Evolutionary conservation across 2,888 invertebrate genomes (phyloP), one percentile per base, ranked within the genome.

Genomic region (Epinotia bilunana): DNA sequence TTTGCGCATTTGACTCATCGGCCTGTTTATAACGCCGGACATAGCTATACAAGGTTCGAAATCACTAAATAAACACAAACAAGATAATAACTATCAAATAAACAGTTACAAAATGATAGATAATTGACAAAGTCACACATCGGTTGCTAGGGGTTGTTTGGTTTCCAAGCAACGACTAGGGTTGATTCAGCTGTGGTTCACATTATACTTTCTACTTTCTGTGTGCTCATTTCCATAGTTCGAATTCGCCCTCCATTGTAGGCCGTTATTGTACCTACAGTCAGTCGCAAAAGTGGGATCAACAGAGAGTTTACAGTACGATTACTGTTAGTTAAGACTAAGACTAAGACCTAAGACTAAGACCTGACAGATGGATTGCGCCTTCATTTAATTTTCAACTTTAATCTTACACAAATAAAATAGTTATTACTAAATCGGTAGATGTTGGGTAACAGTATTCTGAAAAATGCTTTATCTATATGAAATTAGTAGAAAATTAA

Each of bases 1-100:
- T 77, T 91, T 93, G 74, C 89, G 83, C 89, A 89, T 89, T 53
- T 88, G 89, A 76, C 92, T 93, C 92, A 93, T 86, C 0, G 93
- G 93, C 69, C 91, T 85, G 20, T 82, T 87, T 43, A 75, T 72
- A 0, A 87, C 79, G 57, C 86, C 86, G 16, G 89, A 84, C 91
- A 92, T 91, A 33, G 65, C 61, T 75, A 23, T 7, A 18, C 2
- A 0, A 4, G n/a, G n/a, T 16, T 12, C 11, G 12, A 18, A 28
- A 46, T 12, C 16, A 43, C 68, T 13, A 43, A 46, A 46, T 33
- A 53, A 43, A 23, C 23, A 46, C 23, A 69, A 28, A 58, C 28
- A 0, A 49, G 7, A 7, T 53, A 11, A 6, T 23, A 28, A 12
- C 43, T 13, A 46, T 12, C n/a, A 69, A 58, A 60, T 60, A 69